Evolutionary conservation across 2,797 vertebrate genomes (phyloP).

Genomic region (Coranthus polyacanthus): DNA sequence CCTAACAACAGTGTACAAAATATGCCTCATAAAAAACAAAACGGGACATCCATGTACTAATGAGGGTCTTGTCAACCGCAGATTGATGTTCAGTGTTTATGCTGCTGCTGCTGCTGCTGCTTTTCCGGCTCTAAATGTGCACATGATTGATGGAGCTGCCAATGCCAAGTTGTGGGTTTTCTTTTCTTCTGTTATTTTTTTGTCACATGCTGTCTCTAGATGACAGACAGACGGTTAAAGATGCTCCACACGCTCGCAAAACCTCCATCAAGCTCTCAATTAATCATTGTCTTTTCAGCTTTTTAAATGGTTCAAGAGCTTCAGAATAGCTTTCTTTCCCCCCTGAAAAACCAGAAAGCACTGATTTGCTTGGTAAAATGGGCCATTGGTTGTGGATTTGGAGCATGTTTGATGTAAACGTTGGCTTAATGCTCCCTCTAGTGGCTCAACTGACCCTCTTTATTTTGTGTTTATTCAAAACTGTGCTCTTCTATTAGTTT

Average conservation of each 20-base stretch:
- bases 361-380: slow-evolving; percentile 36
- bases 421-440: slow-evolving; percentile 53
- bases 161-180: slow-evolving; percentile 33
- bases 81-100: slow-evolving; percentile 55
- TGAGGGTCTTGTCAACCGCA: slow-evolving; percentile 59
- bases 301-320: slow-evolving; percentile 28
- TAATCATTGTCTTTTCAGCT: slow-evolving; percentile 25
- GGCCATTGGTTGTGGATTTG: slow-evolving; percentile 13
- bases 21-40: slow-evolving; percentile 40
- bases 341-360: neutral
- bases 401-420: slow-evolving; percentile 24
- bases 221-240: slow-evolving; percentile 36
- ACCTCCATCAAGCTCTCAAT: slow-evolving; percentile 10
- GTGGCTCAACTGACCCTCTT: slow-evolving; percentile 47
- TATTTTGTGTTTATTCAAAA: slow-evolving; percentile 3
- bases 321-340: slow-evolving; percentile 28
- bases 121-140: slow-evolving; percentile 40
- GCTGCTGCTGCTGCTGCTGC: slow-evolving; percentile 2
- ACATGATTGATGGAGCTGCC: slow-evolving; percentile 56
- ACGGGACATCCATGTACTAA: slow-evolving; percentile 42
- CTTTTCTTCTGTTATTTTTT: slow-evolving; percentile 4
- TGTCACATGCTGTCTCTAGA: slow-evolving; percentile 13
- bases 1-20: slow-evolving; percentile 31
- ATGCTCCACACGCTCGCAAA: slow-evolving; percentile 12
- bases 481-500: too few relatives aligned